Evolutionary conservation across 2,113 vertebrate genomes (phyloP), one percentile per base, ranked within the genome.

Genomic region (Dasypus novemcinctus): DNA sequence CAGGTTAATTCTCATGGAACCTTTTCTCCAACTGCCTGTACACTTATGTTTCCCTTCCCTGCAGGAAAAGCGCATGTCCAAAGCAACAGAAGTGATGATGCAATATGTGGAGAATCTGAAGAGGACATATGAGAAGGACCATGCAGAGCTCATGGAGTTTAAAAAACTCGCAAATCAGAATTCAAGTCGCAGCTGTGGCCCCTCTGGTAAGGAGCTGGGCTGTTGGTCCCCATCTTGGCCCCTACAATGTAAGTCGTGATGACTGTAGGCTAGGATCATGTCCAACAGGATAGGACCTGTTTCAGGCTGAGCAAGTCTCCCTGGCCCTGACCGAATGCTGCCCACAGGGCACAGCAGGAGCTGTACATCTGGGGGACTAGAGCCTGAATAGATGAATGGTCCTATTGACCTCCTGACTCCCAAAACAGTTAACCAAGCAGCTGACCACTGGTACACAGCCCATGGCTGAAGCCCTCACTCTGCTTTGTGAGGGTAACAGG

Each of bases 131-230:
- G 99, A 99, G 98, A 99, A 99, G 94, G 99, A 99, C 96, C 99
- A 99, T 1, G 99, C 99, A 1, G 99, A 99, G 95, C 98, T 99
- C 95, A 99, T 98, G 98, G 99, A 99, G 97, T 99, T 99, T 97
- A 99, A 99, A 98, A 99, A 99, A 97, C 98, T 99, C 95, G 99
- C 99, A 97, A 99, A 99, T 98, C 99, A 99, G 98, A 99, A 99
- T 97, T 99, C 99, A 43, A 99, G 98, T 95, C 99, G 99, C 91
- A 99, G 98, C 90, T 99, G 99, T 15, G 98, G 98, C 46, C 97
- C 98, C 10, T 98, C 99, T 57, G 98, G 98, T 97, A 99, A 99
- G 97, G 91, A 98, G 52, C 76, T 59, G 18, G 38, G 33, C 46
- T 71, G 49, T 61, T 61, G 57, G 14, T 29, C 31, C 27, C n/a